Conservation (phyloP, 1,140 invertebrate species). For the Macrotrachela quadricornifera region DNA sequence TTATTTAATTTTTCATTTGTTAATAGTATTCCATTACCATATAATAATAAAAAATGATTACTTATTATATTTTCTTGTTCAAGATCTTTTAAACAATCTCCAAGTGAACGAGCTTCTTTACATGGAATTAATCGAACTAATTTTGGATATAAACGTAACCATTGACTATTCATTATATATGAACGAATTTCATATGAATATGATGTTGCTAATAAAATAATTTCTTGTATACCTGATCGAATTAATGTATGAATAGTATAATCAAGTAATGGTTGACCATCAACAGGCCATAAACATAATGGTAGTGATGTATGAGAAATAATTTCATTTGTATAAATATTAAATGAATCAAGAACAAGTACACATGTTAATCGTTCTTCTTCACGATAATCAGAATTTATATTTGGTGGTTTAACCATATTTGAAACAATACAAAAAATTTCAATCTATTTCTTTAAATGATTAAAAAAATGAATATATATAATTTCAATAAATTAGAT, state of each 20-base stretch:
- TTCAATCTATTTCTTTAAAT: no score
- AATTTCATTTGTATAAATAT: no score
- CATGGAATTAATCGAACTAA: background rate
- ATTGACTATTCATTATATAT: background rate
- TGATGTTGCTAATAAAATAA: conserved; percentile 1
- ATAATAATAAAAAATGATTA: conserved; percentile 62
- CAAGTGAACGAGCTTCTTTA: conserved; percentile 19
- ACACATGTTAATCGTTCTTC: no score
- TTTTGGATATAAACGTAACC: background rate
- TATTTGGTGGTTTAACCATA: no score
- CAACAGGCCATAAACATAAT: background rate
- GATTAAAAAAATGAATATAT: no score
- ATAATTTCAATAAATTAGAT: no score
- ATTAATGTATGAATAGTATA: conserved; percentile 12
- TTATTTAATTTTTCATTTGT: conserved; percentile 39
- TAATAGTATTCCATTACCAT: conserved; percentile 44
- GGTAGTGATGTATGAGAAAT: no score
- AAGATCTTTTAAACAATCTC: conserved; percentile 73
- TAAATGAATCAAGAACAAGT: no score
- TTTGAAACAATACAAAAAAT: no score
- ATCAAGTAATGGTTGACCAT: conserved; percentile 10
- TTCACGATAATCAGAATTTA: no score
- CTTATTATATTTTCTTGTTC: conserved; percentile 62
- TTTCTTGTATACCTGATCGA: conserved; percentile 10
- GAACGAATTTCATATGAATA: background rate